Conservation (phyloP, 2,113 vertebrate species). For the Aegithalos caudatus region DNA sequence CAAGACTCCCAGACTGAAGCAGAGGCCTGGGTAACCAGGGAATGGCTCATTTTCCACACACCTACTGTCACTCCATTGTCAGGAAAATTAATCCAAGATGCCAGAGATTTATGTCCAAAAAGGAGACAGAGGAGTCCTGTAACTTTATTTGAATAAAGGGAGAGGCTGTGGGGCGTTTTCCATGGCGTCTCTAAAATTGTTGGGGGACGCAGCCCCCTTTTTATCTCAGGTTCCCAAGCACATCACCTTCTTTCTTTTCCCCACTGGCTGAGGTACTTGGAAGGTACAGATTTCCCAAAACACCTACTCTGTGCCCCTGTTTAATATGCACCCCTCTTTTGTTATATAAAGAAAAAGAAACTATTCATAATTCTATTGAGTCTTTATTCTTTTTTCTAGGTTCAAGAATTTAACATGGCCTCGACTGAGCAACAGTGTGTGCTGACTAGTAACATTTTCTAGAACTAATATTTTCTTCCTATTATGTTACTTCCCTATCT, state of each 20-base stretch:
- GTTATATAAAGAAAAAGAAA: background rate
- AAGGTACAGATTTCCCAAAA: background rate
- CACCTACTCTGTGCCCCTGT: rapidly evolving
- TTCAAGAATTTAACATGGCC: background rate
- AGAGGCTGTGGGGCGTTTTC: background rate
- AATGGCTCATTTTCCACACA: background rate
- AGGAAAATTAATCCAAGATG: background rate
- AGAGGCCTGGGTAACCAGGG: no score
- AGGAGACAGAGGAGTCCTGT: background rate
- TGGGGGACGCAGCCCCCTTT: rapidly evolving
- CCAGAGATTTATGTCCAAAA: background rate
- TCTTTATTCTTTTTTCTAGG: background rate
- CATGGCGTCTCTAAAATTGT: background rate
- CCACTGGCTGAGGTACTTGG: background rate
- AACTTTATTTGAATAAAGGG: background rate
- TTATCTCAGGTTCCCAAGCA: rapidly evolving
- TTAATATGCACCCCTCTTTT: background rate
- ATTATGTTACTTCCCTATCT: background rate
- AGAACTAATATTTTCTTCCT: background rate
- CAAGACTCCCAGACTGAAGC: background rate
- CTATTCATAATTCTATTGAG: background rate
- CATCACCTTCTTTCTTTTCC: background rate
- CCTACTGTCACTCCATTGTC: background rate
- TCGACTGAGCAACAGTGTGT: background rate
- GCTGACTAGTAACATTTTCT: background rate